A percentile compares a stretch with the other conserved stretches of the same genome.
These are phyloP conservation scores for Stramonita haemastoma DNA, from an alignment of 2,888 invertebrate species.

Conservation along the genomic window DNA sequence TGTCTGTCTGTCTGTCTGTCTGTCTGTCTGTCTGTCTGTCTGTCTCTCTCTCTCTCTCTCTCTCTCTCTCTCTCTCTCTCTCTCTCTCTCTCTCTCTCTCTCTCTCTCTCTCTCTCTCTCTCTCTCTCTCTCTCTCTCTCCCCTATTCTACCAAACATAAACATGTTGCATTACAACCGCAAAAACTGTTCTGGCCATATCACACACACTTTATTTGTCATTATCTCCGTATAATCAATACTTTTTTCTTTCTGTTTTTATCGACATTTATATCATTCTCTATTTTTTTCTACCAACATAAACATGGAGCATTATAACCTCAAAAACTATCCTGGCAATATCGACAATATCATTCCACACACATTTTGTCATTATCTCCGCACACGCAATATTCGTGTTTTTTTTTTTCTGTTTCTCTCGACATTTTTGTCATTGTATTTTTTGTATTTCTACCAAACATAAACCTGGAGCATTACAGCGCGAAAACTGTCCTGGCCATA, in stretches of 20 bases:
- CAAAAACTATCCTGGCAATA: no score
- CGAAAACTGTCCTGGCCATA: no score
- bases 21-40: not conserved
- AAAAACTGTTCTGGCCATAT: not conserved
- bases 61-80: not conserved
- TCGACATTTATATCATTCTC: not conserved
- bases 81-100: constrained; percentile 1
- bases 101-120: constrained; percentile 10
- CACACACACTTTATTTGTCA: not conserved
- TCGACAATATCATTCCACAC: no score
- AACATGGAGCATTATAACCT: not conserved
- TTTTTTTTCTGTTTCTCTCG: not conserved
- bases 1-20: not conserved
- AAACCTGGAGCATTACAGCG: not conserved
- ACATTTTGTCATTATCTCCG: no score
- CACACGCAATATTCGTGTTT: not conserved
- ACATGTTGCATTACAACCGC: no score
- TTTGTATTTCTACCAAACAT: not conserved
- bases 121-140: constrained; percentile 17
- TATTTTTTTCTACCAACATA: not conserved
- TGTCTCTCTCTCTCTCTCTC: not conserved
- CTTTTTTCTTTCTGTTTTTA: not conserved
- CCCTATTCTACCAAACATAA: not conserved
- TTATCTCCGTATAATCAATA: not conserved
- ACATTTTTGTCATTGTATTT: not conserved